Conservation (phyloP, 2,113 vertebrate genomes). For the Sorex fumeus region DNA sequence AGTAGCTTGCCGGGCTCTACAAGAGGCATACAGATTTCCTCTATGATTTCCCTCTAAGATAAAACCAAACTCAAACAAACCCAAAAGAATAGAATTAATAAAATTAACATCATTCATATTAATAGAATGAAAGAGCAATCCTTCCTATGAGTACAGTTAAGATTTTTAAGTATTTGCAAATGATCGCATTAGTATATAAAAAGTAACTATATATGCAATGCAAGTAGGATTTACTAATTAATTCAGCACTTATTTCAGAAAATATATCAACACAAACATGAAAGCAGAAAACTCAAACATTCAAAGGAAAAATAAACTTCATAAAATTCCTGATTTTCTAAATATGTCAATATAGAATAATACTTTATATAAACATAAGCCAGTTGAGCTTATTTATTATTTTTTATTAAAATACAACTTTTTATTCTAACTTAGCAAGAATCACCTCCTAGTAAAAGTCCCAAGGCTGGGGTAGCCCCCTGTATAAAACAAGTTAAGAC, state of each 20-base stretch:
- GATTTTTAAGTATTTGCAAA: neutral
- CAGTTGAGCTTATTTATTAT: neutral
- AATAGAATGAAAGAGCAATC: neutral
- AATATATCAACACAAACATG: neutral
- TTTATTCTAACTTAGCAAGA: too few species aligned
- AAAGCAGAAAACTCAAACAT: neutral
- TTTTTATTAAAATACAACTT: too few species aligned
- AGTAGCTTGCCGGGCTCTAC: too few species aligned
- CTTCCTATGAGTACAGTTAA: neutral
- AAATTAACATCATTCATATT: neutral
- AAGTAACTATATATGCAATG: neutral
- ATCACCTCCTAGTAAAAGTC: too few species aligned
- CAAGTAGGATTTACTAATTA: neutral
- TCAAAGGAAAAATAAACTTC: neutral
- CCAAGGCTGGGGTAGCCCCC: too few species aligned
- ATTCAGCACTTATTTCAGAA: neutral
- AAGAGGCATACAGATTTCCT: too few species aligned
- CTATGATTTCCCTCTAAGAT: too few species aligned
- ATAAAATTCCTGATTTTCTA: neutral
- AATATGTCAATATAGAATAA: neutral
- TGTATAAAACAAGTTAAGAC: too few species aligned
- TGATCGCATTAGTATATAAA: neutral
- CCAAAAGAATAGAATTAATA: neutral
- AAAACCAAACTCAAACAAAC: too few species aligned
- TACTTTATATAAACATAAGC: conserved; percentile 6